These are phyloP conservation scores for Raphicerus campestris DNA, from an alignment of 2,113 vertebrate species.

Conservation along the genomic window DNA sequence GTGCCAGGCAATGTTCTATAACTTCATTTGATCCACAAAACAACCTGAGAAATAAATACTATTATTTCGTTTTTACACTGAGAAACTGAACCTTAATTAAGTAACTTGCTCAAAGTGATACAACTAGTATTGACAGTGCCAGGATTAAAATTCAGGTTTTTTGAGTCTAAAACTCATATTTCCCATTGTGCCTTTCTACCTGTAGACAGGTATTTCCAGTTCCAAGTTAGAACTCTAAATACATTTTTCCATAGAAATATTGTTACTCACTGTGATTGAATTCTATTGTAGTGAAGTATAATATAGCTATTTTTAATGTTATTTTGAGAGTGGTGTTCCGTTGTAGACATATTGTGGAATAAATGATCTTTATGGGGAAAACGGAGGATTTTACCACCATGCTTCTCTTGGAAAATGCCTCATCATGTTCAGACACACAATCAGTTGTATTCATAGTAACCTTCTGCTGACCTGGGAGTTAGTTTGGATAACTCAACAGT, in stretches of 20 bases:
- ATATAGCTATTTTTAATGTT: neutral
- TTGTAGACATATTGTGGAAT: neutral
- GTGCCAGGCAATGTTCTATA: neutral
- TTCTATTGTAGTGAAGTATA: neutral
- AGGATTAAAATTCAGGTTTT: constrained; percentile 9
- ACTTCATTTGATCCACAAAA: neutral
- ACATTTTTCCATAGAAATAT: neutral
- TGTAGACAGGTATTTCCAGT: neutral
- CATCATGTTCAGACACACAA: neutral
- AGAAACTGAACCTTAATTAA: constrained; percentile 37
- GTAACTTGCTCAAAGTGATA: neutral
- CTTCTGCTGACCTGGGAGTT: neutral
- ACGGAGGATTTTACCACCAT: neutral
- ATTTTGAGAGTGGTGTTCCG: neutral
- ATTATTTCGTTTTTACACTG: constrained; percentile 19
- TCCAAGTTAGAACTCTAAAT: constrained; percentile 14
- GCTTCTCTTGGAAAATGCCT: neutral
- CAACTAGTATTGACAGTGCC: neutral
- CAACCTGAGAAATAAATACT: neutral
- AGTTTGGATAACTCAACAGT: neutral
- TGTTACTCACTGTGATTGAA: neutral
- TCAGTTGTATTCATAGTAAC: neutral
- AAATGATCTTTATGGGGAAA: neutral
- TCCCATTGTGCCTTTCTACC: neutral
- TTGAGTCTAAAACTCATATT: neutral